A percentile compares a stretch with the other conserved stretches of the same genome.
Conservation (phyloP, 2,797 vertebrate species). For the Sebastes elongatus region DNA sequence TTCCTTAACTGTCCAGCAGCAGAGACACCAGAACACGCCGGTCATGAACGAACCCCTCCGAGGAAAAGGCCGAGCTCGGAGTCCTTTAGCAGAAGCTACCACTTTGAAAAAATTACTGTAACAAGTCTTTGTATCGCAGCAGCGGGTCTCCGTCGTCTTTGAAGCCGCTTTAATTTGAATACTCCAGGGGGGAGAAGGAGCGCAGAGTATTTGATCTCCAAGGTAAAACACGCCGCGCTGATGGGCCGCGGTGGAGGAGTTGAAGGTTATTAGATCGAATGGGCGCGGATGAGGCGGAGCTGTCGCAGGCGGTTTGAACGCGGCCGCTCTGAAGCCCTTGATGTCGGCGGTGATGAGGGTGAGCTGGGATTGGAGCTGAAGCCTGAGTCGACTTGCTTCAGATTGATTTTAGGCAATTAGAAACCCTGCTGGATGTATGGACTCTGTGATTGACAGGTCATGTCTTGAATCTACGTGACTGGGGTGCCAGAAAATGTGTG, state of each 20-base stretch:
- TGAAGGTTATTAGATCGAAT: conserved; percentile 74
- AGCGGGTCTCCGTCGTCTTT: conserved; percentile 51
- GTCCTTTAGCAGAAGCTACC: conserved; percentile 22
- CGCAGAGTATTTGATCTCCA: conserved; percentile 66
- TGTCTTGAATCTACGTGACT: conserved; percentile 62
- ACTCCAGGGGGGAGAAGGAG: conserved; percentile 44
- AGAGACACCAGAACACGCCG: background rate
- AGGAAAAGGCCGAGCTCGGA: background rate
- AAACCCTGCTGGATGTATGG: conserved; percentile 48
- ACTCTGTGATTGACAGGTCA: conserved; percentile 59
- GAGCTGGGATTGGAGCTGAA: conserved; percentile 64
- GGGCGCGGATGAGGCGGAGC: conserved; percentile 56
- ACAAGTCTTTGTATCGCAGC: conserved; percentile 48
- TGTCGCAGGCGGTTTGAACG: conserved; percentile 55
- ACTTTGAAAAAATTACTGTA: conserved; percentile 38
- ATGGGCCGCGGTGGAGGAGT: conserved; percentile 42
- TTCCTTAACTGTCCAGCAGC: background rate
- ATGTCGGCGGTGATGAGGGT: conserved; percentile 61
- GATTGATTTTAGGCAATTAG: conserved; percentile 72
- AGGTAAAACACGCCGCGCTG: conserved; percentile 56
- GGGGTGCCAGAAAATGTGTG: background rate
- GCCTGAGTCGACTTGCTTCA: conserved; percentile 40
- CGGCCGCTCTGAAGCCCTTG: conserved; percentile 56
- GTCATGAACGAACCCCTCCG: background rate
- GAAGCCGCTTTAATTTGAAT: conserved; percentile 68